A percentile compares a stretch with the other conserved stretches of the same genome.
Evolutionary conservation across 2,888 invertebrate species (phyloP).

Genomic region (Aleiodes alternator): DNA sequence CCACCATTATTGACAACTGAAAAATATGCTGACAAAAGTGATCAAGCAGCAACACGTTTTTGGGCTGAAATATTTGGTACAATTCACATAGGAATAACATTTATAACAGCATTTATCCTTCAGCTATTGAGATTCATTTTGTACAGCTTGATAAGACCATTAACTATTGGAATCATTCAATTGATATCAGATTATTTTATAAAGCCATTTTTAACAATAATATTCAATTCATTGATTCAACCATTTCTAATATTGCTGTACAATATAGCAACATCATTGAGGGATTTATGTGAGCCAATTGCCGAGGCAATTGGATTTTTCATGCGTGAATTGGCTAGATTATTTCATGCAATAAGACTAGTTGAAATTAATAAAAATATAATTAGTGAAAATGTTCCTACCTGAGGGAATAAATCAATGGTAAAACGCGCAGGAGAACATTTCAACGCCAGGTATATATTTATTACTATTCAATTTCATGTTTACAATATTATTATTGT

Average conservation of each 20-base stretch:
- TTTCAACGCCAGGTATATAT: constrained; percentile 72
- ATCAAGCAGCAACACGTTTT: constrained; percentile 79
- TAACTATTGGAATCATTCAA: constrained; percentile 80
- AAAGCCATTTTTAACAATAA: constrained; percentile 81
- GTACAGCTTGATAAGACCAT: constrained; percentile 78
- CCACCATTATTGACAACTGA: constrained; percentile 79
- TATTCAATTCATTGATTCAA: constrained; percentile 82
- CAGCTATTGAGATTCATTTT: constrained; percentile 79
- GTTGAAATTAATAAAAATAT: constrained; percentile 73
- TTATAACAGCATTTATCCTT: constrained; percentile 79
- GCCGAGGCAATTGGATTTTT: constrained; percentile 78
- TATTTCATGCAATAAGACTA: constrained; percentile 76
- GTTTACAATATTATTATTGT: constrained; percentile 73
- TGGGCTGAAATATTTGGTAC: constrained; percentile 83
- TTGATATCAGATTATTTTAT: constrained; percentile 82
- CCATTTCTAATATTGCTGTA: constrained; percentile 82
- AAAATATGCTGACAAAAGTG: constrained; percentile 79
- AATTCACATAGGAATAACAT: constrained; percentile 79
- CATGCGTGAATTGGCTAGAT: constrained; percentile 74
- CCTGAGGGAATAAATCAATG: constrained; percentile 46
- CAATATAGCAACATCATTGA: constrained; percentile 79
- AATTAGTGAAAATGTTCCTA: background rate
- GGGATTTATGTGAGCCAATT: constrained; percentile 80
- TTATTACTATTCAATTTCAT: constrained; percentile 65
- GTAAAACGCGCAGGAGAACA: constrained; percentile 30